Conservation (phyloP, 2,113 vertebrate species). For the Astatoreochromis straeleni region DNA sequence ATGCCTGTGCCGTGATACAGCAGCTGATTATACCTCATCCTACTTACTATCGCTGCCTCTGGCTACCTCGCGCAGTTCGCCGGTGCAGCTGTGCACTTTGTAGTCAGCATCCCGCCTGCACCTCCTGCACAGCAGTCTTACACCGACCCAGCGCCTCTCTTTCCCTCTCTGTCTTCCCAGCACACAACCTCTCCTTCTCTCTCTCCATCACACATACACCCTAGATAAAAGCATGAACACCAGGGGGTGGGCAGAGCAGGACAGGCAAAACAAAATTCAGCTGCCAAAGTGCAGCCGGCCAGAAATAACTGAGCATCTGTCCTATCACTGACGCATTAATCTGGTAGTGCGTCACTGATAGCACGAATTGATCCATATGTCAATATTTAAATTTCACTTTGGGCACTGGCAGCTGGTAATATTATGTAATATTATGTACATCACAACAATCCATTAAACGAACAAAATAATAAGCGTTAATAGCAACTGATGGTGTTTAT, state of each 20-base stretch:
- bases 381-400: conserved; percentile 3
- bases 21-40: not conserved
- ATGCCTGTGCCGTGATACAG: not conserved
- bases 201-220: not conserved
- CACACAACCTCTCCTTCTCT: not conserved
- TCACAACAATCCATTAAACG: not conserved
- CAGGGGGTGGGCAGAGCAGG: not conserved
- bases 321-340: conserved; percentile 30
- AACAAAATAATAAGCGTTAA: not conserved
- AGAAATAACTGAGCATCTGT: conserved; percentile 24
- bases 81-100: not conserved
- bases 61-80: not conserved
- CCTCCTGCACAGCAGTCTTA: conserved; percentile 1
- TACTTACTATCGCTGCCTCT: not conserved
- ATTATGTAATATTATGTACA: not conserved
- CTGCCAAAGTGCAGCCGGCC: not conserved
- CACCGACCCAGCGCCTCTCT: not conserved
- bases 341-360: conserved; percentile 23
- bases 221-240: not conserved
- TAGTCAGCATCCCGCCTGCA: not conserved
- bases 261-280: not conserved
- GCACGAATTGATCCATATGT: conserved; percentile 1
- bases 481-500: not conserved
- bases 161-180: not conserved
- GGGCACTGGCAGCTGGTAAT: not conserved